Base-by-base conservation (phyloP, 2,888 invertebrate species). In the Myathropa florea region DNA sequence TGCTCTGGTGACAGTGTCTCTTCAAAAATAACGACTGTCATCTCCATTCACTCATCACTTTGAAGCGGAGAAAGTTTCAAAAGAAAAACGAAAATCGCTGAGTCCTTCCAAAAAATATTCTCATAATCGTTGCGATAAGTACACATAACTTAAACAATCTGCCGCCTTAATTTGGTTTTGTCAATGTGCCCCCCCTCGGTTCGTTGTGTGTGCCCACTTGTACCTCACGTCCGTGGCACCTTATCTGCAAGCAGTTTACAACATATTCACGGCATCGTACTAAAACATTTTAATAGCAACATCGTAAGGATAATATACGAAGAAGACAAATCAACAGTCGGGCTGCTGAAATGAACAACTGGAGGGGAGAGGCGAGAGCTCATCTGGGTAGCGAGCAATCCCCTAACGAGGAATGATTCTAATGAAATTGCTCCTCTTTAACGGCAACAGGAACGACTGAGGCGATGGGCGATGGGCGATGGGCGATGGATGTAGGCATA, bases 361-460 rank as follows among this genome's bases (percentile, higher is more conserved):
- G n/a, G n/a, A n/a, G n/a, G n/a, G n/a, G n/a, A n/a, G n/a, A n/a
- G n/a, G n/a, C n/a, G n/a, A n/a, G 12, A 60, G 24, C 61, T 53
- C 18, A n/a, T 53, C n/a, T 39, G 14, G 65, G 71, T 57, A 55
- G 61, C 67, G 63, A 70, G 77, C 67, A 85, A 78, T 77, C 68
- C 70, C 57, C 72, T 82, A 65, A 75, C 81, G 36, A 77, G 77
- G 73, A 85, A 85, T 78, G 70, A 78, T 82, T 85, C 82, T 82
- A 85, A 85, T 82, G 77, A 85, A 85, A 82, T 85, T 82, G 81
- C 77, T 73, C 36, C 77, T 61, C 77, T 72, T 77, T 84, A 80
- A 68, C 59, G 60, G 36, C 53, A 61, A 36, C 57, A 14, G 21
- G 21, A 60, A 46, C 7, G 71, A 24, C 24, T 12, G 12, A 9